These are phyloP conservation scores for Drosophila nigrodunni DNA, from an alignment of 1,140 invertebrate species.

Conservation along the genomic window DNA sequence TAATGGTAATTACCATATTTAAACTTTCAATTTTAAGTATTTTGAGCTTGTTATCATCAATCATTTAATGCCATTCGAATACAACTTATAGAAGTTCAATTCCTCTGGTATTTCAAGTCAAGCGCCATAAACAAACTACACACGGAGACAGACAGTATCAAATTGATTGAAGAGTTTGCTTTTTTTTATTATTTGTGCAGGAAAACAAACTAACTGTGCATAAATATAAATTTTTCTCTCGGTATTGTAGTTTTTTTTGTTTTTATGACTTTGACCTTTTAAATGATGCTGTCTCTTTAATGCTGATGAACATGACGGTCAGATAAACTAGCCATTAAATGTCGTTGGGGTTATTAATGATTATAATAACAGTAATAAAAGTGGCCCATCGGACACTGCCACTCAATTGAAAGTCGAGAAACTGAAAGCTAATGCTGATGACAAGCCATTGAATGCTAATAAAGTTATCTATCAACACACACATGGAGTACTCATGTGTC, in stretches of 20 bases:
- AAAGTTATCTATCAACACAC: slow-evolving; percentile 61
- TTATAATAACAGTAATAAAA: slow-evolving; percentile 68
- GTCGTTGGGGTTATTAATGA: slow-evolving; percentile 64
- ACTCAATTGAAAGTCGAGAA: slow-evolving; percentile 62
- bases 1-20: too few relatives aligned
- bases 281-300: slow-evolving; percentile 63
- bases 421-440: slow-evolving; percentile 18
- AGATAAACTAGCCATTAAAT: slow-evolving; percentile 63
- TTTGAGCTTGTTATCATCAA: neutral
- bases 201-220: slow-evolving; percentile 18
- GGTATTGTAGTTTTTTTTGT: slow-evolving; percentile 26
- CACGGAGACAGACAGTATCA: neutral
- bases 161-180: neutral
- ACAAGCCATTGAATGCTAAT: slow-evolving; percentile 56
- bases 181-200: neutral
- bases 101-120: neutral
- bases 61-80: neutral
- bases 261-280: slow-evolving; percentile 77
- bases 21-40: too few relatives aligned
- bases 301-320: slow-evolving; percentile 61
- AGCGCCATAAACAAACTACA: neutral
- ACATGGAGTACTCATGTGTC: slow-evolving; percentile 9
- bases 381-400: slow-evolving; percentile 56
- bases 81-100: neutral
- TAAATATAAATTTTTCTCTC: slow-evolving; percentile 15